A percentile compares a stretch with the other conserved stretches of the same genome.
Evolutionary conservation across 2,113 vertebrate species (phyloP).

Genomic region (Bufo gargarizans): DNA sequence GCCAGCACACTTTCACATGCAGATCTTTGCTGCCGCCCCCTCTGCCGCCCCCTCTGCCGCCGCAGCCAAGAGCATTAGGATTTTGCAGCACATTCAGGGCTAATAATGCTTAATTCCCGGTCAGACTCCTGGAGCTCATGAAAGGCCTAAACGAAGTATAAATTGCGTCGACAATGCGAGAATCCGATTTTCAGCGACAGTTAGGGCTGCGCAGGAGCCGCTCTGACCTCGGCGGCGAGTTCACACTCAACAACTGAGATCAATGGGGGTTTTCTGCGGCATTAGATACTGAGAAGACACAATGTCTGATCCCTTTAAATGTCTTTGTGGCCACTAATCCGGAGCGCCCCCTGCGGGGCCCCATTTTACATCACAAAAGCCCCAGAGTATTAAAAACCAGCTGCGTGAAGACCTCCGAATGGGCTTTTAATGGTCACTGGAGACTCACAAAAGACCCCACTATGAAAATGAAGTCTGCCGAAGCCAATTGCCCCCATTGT

Average conservation of each 20-base stretch:
- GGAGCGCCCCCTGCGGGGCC: conserved; percentile 75
- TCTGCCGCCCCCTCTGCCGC: no score
- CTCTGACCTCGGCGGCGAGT: conserved; percentile 65
- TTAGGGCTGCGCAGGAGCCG: conserved; percentile 74
- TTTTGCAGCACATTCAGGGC: no score
- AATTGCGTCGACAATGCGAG: conserved; percentile 71
- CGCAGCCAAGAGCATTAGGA: no score
- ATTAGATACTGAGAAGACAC: conserved; percentile 84
- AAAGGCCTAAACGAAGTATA: no score
- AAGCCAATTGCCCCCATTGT: conserved; percentile 85
- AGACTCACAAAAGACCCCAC: conserved; percentile 80
- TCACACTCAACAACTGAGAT: conserved; percentile 75
- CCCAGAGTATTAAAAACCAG: conserved; percentile 86
- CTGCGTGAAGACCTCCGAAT: conserved; percentile 80
- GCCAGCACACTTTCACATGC: no score
- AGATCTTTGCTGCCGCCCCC: no score
- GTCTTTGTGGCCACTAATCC: conserved; percentile 94
- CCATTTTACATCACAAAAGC: conserved; percentile 92
- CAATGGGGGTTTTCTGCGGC: conserved; percentile 84
- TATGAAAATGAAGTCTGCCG: conserved; percentile 80
- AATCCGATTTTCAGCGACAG: conserved; percentile 82
- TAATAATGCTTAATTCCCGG: no score
- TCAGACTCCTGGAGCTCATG: no score
- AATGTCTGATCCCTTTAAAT: conserved; percentile 82
- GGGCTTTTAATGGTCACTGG: conserved; percentile 87